Conservation (phyloP, 2,888 invertebrate species). For the Stenodera caucasica region DNA sequence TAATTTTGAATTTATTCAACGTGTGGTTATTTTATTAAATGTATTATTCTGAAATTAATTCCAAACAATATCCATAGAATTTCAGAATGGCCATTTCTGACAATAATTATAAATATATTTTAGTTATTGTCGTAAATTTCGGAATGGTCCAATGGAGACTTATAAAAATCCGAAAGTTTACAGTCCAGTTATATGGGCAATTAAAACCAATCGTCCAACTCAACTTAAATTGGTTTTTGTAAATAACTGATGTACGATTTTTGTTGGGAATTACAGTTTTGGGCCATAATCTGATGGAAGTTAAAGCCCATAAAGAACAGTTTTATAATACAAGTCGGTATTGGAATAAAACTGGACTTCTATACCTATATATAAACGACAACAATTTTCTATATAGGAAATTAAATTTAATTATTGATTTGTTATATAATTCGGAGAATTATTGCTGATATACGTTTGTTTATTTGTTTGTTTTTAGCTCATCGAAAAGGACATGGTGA, state of each 20-base stretch:
- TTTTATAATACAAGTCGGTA: slow-evolving; percentile 23
- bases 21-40: neutral
- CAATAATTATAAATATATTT: too few species aligned
- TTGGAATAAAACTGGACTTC: slow-evolving; percentile 11
- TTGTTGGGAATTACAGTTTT: neutral
- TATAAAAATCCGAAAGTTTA: slow-evolving; percentile 37
- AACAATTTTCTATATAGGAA: too few species aligned
- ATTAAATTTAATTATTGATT: too few species aligned
- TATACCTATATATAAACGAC: too few species aligned
- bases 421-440: too few species aligned
- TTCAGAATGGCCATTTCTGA: neutral
- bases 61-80: neutral
- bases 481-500: slow-evolving; percentile 24
- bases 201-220: slow-evolving; percentile 40
- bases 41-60: neutral
- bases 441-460: neutral
- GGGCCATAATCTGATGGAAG: slow-evolving; percentile 20
- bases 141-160: neutral
- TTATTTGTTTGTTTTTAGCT: slow-evolving; percentile 22
- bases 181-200: slow-evolving; percentile 43
- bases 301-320: slow-evolving; percentile 27
- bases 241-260: too few species aligned
- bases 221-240: neutral
- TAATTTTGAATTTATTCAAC: neutral
- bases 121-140: too few species aligned